Percentiles rank a stretch among this genome's conserved stretches.
These are phyloP conservation scores for Dynastes grantii DNA, from an alignment of 2,888 invertebrate genomes.

Conservation along the genomic window DNA sequence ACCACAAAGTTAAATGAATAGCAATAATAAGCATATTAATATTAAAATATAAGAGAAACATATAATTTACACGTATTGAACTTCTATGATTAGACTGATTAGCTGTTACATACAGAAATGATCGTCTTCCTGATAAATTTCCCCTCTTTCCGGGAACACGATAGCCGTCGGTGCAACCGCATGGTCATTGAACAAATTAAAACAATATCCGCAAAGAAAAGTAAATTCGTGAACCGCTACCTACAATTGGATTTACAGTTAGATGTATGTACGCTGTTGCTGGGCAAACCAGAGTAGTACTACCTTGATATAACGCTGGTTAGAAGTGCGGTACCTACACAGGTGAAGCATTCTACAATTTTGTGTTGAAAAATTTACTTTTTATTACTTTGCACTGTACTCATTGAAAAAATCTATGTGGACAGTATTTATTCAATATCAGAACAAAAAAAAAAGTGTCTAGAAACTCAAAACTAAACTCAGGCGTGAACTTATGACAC, in stretches of 20 bases:
- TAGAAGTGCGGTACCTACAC: neutral
- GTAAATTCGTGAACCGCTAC: constrained; percentile 51
- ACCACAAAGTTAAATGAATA: neutral
- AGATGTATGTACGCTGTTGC: constrained; percentile 22
- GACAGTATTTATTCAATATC: too few species aligned
- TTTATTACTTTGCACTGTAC: too few species aligned
- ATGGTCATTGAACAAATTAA: constrained; percentile 48
- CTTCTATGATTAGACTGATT: too few species aligned
- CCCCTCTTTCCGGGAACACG: constrained; percentile 12
- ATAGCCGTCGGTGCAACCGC: neutral
- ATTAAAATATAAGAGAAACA: neutral
- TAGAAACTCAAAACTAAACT: too few species aligned
- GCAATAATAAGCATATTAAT: neutral
- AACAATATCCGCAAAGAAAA: constrained; percentile 51
- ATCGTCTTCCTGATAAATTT: constrained; percentile 30
- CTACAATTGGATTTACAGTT: constrained; percentile 52
- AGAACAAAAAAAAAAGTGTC: too few species aligned
- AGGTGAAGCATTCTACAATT: too few species aligned
- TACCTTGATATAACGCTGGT: neutral
- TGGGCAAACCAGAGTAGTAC: neutral
- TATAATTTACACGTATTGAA: neutral
- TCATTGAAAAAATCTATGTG: too few species aligned
- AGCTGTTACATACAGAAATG: constrained; percentile 1
- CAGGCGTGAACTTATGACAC: too few species aligned
- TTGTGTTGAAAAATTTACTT: too few species aligned